These are phyloP conservation scores for Talpa occidentalis DNA, from an alignment of 2,113 vertebrate genomes.

Conservation along the genomic window DNA sequence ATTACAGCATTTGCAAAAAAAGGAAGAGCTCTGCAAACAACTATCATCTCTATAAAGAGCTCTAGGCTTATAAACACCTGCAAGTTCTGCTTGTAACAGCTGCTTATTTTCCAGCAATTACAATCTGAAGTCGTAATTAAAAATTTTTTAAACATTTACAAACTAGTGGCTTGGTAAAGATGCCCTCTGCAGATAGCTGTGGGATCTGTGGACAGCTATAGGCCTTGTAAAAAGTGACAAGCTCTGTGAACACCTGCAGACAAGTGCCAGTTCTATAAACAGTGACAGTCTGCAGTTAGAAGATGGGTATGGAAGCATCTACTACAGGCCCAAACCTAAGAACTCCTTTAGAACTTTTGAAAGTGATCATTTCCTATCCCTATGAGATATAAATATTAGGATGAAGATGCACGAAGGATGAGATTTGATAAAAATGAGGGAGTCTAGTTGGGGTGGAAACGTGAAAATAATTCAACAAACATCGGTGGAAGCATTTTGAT, in stretches of 20 bases:
- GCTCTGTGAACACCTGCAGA: neutral
- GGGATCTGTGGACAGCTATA: neutral
- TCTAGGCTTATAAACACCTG: neutral
- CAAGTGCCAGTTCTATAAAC: neutral
- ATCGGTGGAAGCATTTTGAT: neutral
- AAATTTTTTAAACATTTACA: neutral
- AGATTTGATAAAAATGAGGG: neutral
- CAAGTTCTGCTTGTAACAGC: neutral
- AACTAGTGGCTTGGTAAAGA: neutral
- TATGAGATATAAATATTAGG: neutral
- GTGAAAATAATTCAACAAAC: neutral
- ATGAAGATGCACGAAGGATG: neutral
- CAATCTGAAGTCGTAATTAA: neutral
- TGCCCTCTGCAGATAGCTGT: neutral
- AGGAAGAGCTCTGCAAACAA: neutral
- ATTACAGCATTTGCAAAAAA: neutral
- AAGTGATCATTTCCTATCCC: neutral
- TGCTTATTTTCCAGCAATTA: neutral
- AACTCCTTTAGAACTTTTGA: neutral
- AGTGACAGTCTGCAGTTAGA: neutral
- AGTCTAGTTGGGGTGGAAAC: neutral
- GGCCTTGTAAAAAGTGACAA: neutral
- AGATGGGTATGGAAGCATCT: neutral
- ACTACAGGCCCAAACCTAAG: neutral
- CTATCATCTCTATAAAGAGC: neutral